Evolutionary conservation across 1,140 invertebrate species (phyloP).

Genomic region (Apis florea): DNA sequence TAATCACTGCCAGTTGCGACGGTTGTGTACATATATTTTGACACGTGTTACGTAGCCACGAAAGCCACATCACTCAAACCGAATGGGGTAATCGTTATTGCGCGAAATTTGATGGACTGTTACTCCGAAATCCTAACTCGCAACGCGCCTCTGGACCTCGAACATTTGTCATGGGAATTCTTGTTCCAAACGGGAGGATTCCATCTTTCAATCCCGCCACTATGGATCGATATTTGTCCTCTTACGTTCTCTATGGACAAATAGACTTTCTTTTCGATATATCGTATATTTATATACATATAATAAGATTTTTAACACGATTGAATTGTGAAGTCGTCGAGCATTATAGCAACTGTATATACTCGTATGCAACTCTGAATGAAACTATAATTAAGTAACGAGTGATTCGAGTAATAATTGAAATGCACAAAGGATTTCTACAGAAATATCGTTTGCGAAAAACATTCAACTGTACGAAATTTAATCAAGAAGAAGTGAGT

Average conservation of each 20-base stretch:
- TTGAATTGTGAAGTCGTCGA: no score
- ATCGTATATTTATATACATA: no score
- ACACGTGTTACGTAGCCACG: constrained; percentile 33
- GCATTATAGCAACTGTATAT: no score
- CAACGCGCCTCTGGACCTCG: background rate
- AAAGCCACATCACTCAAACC: constrained; percentile 28
- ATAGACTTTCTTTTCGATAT: no score
- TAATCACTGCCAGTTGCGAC: constrained; percentile 57
- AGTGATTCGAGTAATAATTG: background rate
- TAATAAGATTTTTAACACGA: no score
- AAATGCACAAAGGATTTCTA: background rate
- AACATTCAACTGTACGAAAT: no score
- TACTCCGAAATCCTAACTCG: background rate
- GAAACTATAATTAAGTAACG: background rate
- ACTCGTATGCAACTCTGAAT: background rate
- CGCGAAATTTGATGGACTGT: constrained; percentile 46
- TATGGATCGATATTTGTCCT: background rate
- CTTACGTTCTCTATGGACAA: no score
- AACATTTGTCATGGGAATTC: constrained; percentile 7
- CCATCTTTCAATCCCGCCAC: no score
- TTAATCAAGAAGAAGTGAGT: background rate
- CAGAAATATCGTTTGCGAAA: background rate
- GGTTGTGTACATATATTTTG: constrained; percentile 44
- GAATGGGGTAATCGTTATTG: constrained; percentile 51
- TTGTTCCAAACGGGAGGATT: constrained; percentile 1